A percentile compares a stretch with the other conserved stretches of the same genome.
phyloP scores from a whole-genome alignment of 2,113 vertebrate genomes.

The Probosciger aterrimus region DNA sequence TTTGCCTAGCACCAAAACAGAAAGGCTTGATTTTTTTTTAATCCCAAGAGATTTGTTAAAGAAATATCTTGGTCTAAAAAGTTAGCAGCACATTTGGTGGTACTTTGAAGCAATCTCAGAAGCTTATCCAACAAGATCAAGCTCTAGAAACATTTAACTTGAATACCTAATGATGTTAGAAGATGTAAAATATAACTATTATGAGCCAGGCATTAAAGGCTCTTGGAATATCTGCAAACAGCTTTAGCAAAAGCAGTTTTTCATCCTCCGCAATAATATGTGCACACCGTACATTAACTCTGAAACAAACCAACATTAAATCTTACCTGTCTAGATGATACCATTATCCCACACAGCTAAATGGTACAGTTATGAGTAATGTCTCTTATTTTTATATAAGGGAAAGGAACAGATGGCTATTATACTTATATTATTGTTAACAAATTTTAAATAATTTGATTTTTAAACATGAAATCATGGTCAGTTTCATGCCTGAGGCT shows the following conservation, averaged over 20 bases:
- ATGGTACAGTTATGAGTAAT: not conserved
- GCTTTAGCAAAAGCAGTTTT: not conserved
- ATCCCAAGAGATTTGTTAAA: not conserved
- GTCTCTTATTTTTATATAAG: not conserved
- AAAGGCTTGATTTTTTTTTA: constrained; percentile 4
- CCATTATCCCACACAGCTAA: not conserved
- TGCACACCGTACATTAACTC: not conserved
- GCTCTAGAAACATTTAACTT: not conserved
- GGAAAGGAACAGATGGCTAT: not conserved
- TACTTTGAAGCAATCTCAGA: not conserved
- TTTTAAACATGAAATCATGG: not conserved
- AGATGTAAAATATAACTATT: not conserved
- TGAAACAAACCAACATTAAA: not conserved
- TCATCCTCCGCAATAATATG: not conserved
- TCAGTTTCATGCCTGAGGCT: not conserved
- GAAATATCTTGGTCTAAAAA: not conserved
- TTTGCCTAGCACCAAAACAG: not conserved
- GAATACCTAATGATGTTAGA: not conserved
- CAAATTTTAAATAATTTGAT: not conserved
- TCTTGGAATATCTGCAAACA: not conserved
- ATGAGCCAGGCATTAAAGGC: not conserved
- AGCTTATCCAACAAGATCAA: not conserved
- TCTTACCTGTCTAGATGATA: not conserved
- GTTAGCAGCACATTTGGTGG: not conserved
- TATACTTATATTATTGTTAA: not conserved